Evolutionary conservation across 2,113 vertebrate genomes (phyloP), one percentile per base, ranked within the genome.

Genomic region (Zosterops hypoxanthus): DNA sequence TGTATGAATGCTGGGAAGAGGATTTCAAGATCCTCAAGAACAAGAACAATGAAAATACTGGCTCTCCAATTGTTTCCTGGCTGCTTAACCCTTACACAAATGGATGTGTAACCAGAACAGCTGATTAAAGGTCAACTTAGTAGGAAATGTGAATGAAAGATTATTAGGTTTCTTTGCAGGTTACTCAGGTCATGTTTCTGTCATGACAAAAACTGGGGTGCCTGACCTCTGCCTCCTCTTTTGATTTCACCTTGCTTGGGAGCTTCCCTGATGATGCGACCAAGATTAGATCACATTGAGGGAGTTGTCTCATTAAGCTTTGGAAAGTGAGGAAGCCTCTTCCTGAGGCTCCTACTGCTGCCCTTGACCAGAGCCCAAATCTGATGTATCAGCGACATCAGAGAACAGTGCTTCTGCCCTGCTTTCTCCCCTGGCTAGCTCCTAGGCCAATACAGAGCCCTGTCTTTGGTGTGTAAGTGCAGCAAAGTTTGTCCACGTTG

Each of bases 1-100:
- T 44, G 2, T 86, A 5, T 75, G 87, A 90, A 56, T 65, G 44
- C 76, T 63, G 56, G 72, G 53, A 93, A 70, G 60, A 75, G n/a
- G 75, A 88, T 87, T 94, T 92, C 59, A 34, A 79, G 87, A 71
- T 86, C 56, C 82, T 86, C 52, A 56, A 91, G 84, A 53, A 44
- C 20, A 82, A 80, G 50, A 79, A 44, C 56, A 81, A 60, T 71
- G 59, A n/a, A 80, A 94, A 60, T 85, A 63, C 33, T 83, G 65
- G 42, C 49, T 70, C 44, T 90, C 47, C 71, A 82, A 16, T 93
- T 93, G 66, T 93, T 91, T 61, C 53, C 57, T 93, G 78, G 17
- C 61, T 82, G 65, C 46, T 80, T 88, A 76, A 82, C 60, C 36
- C 11, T 87, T 88, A 21, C 13, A 18, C 18, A n/a, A 69, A 57